These are phyloP conservation scores for Sisyra nigra DNA, from an alignment of 2,888 invertebrate species.

Conservation along the genomic window DNA sequence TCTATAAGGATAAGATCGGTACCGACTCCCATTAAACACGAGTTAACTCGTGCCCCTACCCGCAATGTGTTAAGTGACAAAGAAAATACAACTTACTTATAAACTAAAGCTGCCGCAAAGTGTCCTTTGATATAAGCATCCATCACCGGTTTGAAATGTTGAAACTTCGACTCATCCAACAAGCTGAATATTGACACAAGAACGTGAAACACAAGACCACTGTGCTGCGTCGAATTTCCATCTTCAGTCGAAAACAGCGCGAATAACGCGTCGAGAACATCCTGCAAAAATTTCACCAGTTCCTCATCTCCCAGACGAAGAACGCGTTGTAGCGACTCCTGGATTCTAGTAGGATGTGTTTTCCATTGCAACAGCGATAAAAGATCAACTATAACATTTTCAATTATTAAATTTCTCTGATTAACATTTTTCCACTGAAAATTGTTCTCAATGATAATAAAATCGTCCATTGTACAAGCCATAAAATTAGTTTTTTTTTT, in stretches of 20 bases:
- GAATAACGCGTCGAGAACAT: conserved; percentile 84
- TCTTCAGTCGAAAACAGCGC: conserved; percentile 88
- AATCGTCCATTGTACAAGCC: too few species aligned
- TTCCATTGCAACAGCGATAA: conserved; percentile 85
- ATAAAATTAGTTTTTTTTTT: too few species aligned
- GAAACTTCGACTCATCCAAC: conserved; percentile 79
- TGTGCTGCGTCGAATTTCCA: conserved; percentile 76
- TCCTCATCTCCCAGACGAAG: conserved; percentile 76
- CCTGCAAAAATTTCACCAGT: conserved; percentile 85
- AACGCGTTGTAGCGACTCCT: conserved; percentile 69
- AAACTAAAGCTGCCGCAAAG: conserved; percentile 87
- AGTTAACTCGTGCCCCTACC: too few species aligned
- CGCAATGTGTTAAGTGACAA: too few species aligned
- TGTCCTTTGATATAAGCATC: conserved; percentile 89
- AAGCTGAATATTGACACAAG: conserved; percentile 84
- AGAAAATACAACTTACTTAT: conserved; percentile 72
- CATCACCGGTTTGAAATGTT: conserved; percentile 86
- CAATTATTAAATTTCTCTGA: background rate
- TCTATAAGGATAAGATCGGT: too few species aligned
- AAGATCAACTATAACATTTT: conserved; percentile 53
- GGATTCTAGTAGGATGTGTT: conserved; percentile 70
- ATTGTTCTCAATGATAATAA: too few species aligned
- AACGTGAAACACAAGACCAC: conserved; percentile 82
- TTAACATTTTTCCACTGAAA: too few species aligned
- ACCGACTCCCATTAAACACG: too few species aligned